Base-by-base conservation (phyloP, 2,888 invertebrate genomes). In the Trilocha varians region DNA sequence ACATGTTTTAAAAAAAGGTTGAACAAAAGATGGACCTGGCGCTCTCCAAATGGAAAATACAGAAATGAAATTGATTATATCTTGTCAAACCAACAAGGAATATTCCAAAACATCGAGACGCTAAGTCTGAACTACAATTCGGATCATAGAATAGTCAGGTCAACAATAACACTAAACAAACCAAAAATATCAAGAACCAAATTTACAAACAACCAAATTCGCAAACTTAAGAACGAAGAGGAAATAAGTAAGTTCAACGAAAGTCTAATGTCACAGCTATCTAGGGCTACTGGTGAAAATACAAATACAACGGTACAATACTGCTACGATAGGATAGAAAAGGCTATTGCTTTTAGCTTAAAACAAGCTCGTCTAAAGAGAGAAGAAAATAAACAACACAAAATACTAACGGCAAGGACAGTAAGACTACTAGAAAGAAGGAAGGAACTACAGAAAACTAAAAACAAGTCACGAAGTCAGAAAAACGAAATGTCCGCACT, bases 401-500 rank as follows among this genome's bases (percentile, higher is more conserved):
- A 18, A 18, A 18, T 18, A 18, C 18, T 18, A 18, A 4, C 4
- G 8, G 18, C 4, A 18, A 18, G 18, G 8, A 18, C 18, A 5
- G 18, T 8, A 13, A 13, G 18, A 18, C 18, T 45, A 9, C 3
- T 47, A 36, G 8, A 38, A 34, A 45, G 47, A 38, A 43, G 43
- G 35, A n/a, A 41, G 17, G 33, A 32, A 39, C 38, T 47, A 32
- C 44, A 47, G 16, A 16, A 34, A 34, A 44, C 38, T 6, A 45
- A 40, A 16, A 39, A 36, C 8, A 42, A 47, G 41, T 14, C 42
- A 2, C 16, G 42, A 17, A 4, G 16, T 15, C 35, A 25, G 33
- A 44, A 43, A 38, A 43, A 43, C 11, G 47, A 46, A 38, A 32
- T 43, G 2, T 32, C 43, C 3, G 43, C 43, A 4, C 40, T 43